Evolutionary conservation across 1,140 invertebrate species (phyloP).

Genomic region (Asobara japonica): DNA sequence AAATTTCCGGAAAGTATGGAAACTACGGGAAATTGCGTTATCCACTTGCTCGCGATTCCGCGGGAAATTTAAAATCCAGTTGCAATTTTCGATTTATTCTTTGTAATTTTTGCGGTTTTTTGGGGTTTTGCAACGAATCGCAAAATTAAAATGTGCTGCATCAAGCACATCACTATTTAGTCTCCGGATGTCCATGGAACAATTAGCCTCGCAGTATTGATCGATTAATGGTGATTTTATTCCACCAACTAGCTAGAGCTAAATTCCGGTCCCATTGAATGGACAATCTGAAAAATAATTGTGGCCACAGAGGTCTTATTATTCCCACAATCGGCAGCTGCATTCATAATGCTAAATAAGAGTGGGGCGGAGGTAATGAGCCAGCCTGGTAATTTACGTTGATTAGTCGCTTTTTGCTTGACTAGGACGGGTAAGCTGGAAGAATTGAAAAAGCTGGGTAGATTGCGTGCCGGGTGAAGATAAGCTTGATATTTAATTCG

Average conservation of each 20-base stretch:
- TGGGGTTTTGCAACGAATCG: too few species aligned
- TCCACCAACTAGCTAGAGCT: neutral
- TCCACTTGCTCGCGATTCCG: too few species aligned
- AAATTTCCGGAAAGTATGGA: too few species aligned
- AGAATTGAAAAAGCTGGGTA: slow-evolving; percentile 17
- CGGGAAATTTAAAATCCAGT: too few species aligned
- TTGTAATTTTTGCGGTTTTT: too few species aligned
- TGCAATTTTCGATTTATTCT: too few species aligned
- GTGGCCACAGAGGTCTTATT: neutral
- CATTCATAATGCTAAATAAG: slow-evolving; percentile 15
- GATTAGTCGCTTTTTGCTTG: neutral
- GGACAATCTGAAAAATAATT: neutral
- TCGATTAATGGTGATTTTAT: neutral
- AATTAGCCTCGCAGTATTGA: neutral
- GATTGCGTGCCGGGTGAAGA: slow-evolving; percentile 9
- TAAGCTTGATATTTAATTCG: slow-evolving; percentile 13
- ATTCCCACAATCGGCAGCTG: neutral
- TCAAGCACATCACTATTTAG: too few species aligned
- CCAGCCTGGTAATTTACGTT: slow-evolving; percentile 17
- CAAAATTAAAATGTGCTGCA: too few species aligned
- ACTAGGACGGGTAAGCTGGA: neutral
- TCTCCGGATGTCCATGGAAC: too few species aligned
- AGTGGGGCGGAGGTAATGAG: neutral
- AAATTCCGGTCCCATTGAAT: neutral
- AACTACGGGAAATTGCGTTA: too few species aligned